Evolutionary conservation across 2,888 invertebrate genomes (phyloP).

Genomic region (Cryptocheilus praepositus): DNA sequence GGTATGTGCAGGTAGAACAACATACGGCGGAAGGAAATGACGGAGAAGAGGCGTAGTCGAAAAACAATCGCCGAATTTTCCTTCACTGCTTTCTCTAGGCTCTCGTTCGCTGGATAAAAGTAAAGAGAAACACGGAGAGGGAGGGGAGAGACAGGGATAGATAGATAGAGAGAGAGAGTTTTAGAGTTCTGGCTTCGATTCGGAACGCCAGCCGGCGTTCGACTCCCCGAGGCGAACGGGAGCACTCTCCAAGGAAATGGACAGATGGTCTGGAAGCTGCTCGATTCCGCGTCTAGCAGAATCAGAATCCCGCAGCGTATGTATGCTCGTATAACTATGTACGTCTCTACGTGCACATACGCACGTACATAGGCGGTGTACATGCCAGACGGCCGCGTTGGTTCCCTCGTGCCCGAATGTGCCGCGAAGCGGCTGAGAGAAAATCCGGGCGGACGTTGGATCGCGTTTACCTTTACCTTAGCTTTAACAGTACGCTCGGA

Average conservation of each 20-base stretch:
- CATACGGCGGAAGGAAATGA: neutral
- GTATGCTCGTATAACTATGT: constrained; percentile 25
- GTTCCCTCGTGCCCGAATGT: constrained; percentile 31
- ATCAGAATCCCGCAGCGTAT: constrained; percentile 49
- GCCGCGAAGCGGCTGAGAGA: constrained; percentile 41
- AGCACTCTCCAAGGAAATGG: constrained; percentile 60
- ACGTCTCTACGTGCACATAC: constrained; percentile 1
- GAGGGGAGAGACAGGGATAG: no score
- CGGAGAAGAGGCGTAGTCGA: neutral
- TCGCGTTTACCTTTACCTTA: constrained; percentile 33
- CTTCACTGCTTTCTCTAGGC: constrained; percentile 21
- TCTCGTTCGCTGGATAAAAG: constrained; percentile 10
- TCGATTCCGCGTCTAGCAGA: constrained; percentile 48
- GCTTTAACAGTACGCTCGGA: constrained; percentile 25
- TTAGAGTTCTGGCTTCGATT: constrained; percentile 49
- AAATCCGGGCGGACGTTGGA: constrained; percentile 35
- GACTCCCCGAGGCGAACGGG: constrained; percentile 56
- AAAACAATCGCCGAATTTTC: constrained; percentile 45
- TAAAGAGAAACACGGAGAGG: neutral
- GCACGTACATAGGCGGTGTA: neutral
- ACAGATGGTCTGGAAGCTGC: constrained; percentile 58
- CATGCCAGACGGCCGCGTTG: constrained; percentile 31
- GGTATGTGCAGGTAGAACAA: neutral
- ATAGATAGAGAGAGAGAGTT: constrained; percentile 11
- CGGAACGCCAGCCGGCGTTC: constrained; percentile 33